These are phyloP conservation scores for Helicolenus hilgendorfi DNA, from an alignment of 2,797 vertebrate genomes.

Conservation along the genomic window DNA sequence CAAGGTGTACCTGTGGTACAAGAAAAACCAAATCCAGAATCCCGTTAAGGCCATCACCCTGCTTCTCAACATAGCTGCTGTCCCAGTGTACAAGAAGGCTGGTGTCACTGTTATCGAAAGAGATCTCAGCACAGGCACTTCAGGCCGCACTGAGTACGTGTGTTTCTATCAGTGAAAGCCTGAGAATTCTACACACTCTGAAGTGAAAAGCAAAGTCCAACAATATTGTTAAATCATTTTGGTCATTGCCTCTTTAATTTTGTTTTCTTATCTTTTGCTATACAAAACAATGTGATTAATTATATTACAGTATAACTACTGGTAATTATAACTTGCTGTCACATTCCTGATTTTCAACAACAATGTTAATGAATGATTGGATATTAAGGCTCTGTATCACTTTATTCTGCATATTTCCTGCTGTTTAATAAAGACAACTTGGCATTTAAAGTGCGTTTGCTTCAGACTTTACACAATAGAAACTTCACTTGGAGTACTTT, in stretches of 20 bases:
- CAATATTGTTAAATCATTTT: background rate
- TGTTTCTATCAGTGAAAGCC: too few relatives aligned
- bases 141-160: fast-evolving
- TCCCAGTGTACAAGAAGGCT: fast-evolving
- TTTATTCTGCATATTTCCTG: background rate
- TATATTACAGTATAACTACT: background rate
- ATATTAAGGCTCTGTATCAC: background rate
- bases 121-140: fast-evolving
- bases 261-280: background rate
- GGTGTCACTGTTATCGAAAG: background rate
- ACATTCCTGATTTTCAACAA: background rate
- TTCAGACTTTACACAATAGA: background rate
- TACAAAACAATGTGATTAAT: background rate
- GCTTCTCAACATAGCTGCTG: fast-evolving
- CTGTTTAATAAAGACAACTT: background rate
- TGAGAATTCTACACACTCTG: background rate
- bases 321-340: background rate
- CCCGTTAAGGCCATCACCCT: too few relatives aligned
- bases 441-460: background rate
- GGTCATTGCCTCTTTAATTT: background rate
- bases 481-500: background rate
- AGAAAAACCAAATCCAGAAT: fast-evolving
- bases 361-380: background rate
- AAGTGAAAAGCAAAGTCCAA: background rate
- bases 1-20: too few relatives aligned